Base-by-base conservation (phyloP, 53 echinoderm and acorn worm genomes). In the Actinopyga echinites region DNA sequence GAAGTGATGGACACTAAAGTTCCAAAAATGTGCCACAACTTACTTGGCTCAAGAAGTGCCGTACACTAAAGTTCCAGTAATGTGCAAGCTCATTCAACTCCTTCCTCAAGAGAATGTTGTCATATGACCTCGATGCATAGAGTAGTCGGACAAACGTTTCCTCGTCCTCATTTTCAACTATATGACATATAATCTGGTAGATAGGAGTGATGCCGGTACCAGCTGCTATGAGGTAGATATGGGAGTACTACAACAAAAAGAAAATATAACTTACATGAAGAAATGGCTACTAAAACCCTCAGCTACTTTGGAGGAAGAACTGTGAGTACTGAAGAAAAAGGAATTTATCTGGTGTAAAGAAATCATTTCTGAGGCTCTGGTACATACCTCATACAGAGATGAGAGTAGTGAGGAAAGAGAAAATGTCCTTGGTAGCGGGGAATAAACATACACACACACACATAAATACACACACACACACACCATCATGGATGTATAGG, bases 151-250 rank as follows among this genome's bases (percentile, higher is more conserved):
- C 84, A 23, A 85, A 79, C 2, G 97, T 97, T 56, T 97, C 94
- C 24, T 97, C 97, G 3, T 90, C 81, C 19, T 97, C 92, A 44
- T 93, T 86, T 65, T 64, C 77, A 11, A 97, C 85, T 19, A 97
- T 87, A 58, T 94, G 92, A 44, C 90, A 35, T 36, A 97, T 92
- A 37, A 97, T 94, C 56, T 94, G 94, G 30, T 94, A 60, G 71
- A 97, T 89, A 6, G 97, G 97, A 20, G 97, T 88, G 65, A 97
- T 90, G 37, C 97, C 97, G 43, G 97, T 97, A 22, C 97, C 97
- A 34, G 97, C 97, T 75, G 94, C 97, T 6, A 97, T 58, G 68
- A 93, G 84, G 53, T 91, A 66, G 31, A 93, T 67, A 34, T 85
- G 90, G 2, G 57, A 77, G 77, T 79, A 85, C 93, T 93, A 57